A percentile compares a stretch with the other conserved stretches of the same genome.
phyloP scores from a whole-genome alignment of 1,140 invertebrate genomes.

The Leptopilina clavipes region DNA sequence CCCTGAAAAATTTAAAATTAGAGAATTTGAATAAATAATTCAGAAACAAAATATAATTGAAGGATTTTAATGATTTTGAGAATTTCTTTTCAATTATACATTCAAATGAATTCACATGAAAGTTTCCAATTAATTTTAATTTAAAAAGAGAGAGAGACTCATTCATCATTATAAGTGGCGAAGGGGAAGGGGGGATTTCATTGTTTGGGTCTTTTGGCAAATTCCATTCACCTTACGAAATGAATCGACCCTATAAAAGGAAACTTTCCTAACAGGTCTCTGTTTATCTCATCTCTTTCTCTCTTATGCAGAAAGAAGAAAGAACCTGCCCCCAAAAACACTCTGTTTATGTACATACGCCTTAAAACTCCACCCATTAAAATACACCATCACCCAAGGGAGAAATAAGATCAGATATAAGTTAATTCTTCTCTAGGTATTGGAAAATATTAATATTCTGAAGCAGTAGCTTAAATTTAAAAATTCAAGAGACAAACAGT shows the following conservation, averaged over 20 bases:
- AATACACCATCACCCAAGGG: neutral
- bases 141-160: neutral
- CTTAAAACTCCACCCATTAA: neutral
- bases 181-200: neutral
- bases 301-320: neutral
- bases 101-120: no score
- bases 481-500: no score
- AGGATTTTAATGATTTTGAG: no score
- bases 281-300: no score
- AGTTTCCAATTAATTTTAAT: neutral
- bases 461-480: no score
- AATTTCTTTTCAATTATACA: no score
- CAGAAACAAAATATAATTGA: no score
- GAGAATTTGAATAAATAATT: no score
- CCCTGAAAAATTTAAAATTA: no score
- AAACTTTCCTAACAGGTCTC: neutral
- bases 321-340: conserved; percentile 1
- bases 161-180: neutral
- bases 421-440: no score
- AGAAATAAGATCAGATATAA: no score
- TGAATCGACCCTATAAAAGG: neutral
- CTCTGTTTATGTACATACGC: conserved; percentile 6
- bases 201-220: neutral
- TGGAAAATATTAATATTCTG: no score
- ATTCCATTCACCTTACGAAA: neutral